These are phyloP conservation scores for Myotis myotis DNA, from an alignment of 2,797 vertebrate genomes.

Conservation along the genomic window DNA sequence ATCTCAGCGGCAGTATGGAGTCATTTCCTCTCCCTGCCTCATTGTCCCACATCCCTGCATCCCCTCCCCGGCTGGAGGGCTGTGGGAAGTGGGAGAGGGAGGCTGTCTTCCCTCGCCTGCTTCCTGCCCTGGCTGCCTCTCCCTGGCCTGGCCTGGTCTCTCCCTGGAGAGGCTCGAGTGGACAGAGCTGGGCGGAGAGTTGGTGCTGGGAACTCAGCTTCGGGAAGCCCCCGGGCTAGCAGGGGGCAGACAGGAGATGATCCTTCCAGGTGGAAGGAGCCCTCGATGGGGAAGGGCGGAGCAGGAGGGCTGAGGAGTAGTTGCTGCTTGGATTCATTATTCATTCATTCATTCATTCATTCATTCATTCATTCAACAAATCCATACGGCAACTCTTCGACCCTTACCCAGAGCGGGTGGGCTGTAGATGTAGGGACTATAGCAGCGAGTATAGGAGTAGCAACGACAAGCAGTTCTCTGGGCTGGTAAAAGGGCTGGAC, in stretches of 20 bases:
- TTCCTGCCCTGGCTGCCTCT: constrained; percentile 16
- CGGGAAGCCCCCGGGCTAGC: not conserved
- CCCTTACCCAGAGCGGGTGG: not conserved
- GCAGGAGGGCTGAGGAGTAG: not conserved
- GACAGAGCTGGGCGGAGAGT: not conserved
- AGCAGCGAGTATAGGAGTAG: accelerated
- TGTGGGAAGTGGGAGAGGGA: not conserved
- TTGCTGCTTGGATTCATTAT: not conserved
- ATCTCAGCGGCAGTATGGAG: not conserved
- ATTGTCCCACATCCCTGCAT: not conserved
- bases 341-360: not conserved
- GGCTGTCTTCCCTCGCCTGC: not conserved
- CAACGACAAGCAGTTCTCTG: accelerated
- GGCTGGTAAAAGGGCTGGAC: not conserved
- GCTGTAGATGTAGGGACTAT: not conserved
- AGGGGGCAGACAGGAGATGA: not conserved
- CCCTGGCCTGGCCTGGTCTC: not conserved
- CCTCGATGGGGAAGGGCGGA: not conserved
- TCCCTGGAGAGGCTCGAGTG: not conserved
- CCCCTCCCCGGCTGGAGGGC: not conserved
- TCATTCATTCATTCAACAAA: not conserved
- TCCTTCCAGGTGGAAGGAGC: not conserved
- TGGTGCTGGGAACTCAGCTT: not conserved
- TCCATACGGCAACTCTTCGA: accelerated
- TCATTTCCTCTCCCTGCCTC: constrained; percentile 51